Evolutionary conservation across 2,888 invertebrate genomes (phyloP).

Genomic region (Hydrotaea cyrtoneurina): DNA sequence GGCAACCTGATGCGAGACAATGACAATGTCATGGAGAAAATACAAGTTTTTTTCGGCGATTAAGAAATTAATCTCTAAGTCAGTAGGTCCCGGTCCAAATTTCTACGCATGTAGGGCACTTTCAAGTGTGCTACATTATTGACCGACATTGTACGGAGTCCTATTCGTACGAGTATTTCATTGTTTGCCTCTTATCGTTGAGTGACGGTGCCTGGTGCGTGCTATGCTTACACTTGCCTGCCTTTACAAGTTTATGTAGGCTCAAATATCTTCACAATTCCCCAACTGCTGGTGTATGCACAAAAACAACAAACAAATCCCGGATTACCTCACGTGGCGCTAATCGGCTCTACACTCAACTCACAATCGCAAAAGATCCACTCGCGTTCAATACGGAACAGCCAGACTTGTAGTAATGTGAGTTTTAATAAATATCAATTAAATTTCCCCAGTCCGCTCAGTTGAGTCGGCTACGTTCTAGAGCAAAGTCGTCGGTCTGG

Average conservation of each 20-base stretch:
- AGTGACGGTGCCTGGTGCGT: not conserved
- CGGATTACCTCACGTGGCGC: not conserved
- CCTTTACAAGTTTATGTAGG: slow-evolving; percentile 15
- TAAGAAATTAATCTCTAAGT: too few relatives aligned
- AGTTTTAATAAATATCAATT: slow-evolving; percentile 45
- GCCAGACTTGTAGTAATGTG: not conserved
- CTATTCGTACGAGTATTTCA: not conserved
- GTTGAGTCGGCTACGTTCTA: slow-evolving; percentile 39
- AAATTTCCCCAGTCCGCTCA: slow-evolving; percentile 29
- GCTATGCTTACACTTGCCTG: not conserved
- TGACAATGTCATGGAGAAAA: too few relatives aligned
- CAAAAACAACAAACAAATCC: not conserved
- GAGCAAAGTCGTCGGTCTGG: not conserved
- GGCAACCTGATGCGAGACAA: too few relatives aligned
- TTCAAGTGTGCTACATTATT: slow-evolving; percentile 16
- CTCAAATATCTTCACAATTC: not conserved
- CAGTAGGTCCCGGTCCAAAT: too few relatives aligned
- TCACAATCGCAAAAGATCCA: slow-evolving; percentile 11
- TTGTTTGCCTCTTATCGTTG: slow-evolving; percentile 39
- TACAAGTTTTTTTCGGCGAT: too few relatives aligned
- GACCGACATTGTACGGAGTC: not conserved
- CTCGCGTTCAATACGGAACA: not conserved
- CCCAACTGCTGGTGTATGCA: not conserved
- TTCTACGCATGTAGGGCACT: too few relatives aligned
- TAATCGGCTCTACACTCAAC: not conserved